Base-by-base conservation (phyloP, 2,888 invertebrate species). In the Volucella inflata region DNA sequence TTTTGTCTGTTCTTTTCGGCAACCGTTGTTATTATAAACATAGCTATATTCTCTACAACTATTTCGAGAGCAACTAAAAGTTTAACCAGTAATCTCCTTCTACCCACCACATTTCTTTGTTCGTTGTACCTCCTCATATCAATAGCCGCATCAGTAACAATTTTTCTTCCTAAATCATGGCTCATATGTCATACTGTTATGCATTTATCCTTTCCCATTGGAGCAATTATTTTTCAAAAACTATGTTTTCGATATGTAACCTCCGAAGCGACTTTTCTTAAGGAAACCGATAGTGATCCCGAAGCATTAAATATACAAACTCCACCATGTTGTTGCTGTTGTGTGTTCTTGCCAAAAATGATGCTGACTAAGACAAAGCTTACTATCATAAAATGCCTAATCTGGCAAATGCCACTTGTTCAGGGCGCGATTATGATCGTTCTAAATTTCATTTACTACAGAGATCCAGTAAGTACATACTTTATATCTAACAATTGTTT, bases 171-270 rank as follows among this genome's bases (percentile, higher is more conserved):
- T 0, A 90, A 90, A 79, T 87, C 89, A 50, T 90, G 91, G 90
- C 88, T 92, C n/a, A 59, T 90, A 10, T 91, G 90, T 76, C 90
- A 91, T 83, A 91, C 92, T 0, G 89, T 92, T 10, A 91, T 91
- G 91, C 92, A 92, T 87, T 88, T 90, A 78, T 89, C 90, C 59
- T 92, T 92, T 75, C 90, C 91, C 51, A 36, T 91, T 10, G 91
- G 92, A 9, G 91, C 90, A 2, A 88, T 90, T 0, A 36, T 88
- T 1, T 91, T 91, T 78, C 90, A 90, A 9, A 88, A 88, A 2
- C 87, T 91, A 60, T 92, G 92, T 88, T 91, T 91, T 76, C 91
- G 89, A 78, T 93, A 92, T 89, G 89, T 90, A 85, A 90, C 89
- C 75, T 91, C 91, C 1, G 90, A 91, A 78, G 89, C 88, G 88